Percentiles rank a stretch among this genome's conserved stretches.
These are phyloP conservation scores for Scophthalmus maximus DNA, from an alignment of 2,113 vertebrate species.

Conservation along the genomic window DNA sequence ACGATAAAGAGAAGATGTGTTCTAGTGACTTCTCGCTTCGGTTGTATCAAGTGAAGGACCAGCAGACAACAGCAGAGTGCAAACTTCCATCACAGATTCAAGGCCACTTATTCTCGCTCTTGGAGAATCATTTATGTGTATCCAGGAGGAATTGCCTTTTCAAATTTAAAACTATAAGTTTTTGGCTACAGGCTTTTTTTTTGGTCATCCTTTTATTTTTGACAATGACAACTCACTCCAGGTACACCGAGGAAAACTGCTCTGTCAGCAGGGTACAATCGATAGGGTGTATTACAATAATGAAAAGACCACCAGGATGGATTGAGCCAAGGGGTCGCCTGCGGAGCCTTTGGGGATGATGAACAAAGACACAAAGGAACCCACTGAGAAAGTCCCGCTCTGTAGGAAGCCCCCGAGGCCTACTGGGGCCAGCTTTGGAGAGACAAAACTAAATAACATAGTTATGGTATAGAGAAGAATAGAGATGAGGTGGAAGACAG, in stretches of 20 bases:
- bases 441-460: slow-evolving; percentile 46
- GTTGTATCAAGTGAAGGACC: slow-evolving; percentile 4
- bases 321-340: slow-evolving; percentile 64
- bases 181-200: neutral
- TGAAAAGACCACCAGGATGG: slow-evolving; percentile 71
- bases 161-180: neutral
- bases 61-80: neutral
- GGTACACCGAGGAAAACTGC: slow-evolving; percentile 37
- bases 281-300: slow-evolving; percentile 57
- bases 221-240: slow-evolving; percentile 49
- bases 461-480: slow-evolving; percentile 28
- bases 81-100: slow-evolving; percentile 9
- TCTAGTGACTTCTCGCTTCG: slow-evolving; percentile 28
- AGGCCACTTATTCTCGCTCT: neutral
- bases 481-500: slow-evolving; percentile 55
- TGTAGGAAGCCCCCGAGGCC: slow-evolving; percentile 59
- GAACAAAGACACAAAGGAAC: slow-evolving; percentile 72
- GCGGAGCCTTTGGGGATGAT: slow-evolving; percentile 63
- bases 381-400: slow-evolving; percentile 63
- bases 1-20: slow-evolving; percentile 35
- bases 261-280: slow-evolving; percentile 59
- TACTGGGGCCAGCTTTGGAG: slow-evolving; percentile 52
- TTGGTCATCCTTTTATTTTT: slow-evolving; percentile 11
- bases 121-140: too few species aligned
- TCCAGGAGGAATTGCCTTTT: slow-evolving; percentile 6